Conservation (phyloP, 2,113 vertebrate species). For the Gila orcuttii region DNA sequence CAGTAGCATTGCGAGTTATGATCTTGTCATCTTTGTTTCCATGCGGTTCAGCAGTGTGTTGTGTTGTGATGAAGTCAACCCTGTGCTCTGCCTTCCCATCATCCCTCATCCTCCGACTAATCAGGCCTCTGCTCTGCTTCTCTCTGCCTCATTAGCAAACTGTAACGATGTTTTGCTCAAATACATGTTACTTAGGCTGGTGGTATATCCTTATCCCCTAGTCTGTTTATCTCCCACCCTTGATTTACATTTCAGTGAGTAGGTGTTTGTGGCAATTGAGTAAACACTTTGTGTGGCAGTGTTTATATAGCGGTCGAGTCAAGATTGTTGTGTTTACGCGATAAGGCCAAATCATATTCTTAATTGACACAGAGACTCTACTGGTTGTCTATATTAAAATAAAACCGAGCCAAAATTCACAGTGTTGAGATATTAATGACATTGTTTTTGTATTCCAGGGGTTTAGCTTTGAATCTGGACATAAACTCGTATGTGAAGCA, state of each 20-base stretch:
- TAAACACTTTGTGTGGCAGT: slow-evolving; percentile 36
- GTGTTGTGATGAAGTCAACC: background rate
- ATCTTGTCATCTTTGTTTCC: background rate
- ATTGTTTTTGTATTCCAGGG: slow-evolving; percentile 8
- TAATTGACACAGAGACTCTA: slow-evolving; percentile 29
- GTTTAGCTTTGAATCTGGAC: background rate
- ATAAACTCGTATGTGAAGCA: background rate
- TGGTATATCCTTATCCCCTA: background rate
- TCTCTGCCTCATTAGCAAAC: slow-evolving; percentile 29
- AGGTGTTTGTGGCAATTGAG: slow-evolving; percentile 32
- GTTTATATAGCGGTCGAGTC: slow-evolving; percentile 30
- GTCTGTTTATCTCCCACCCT: slow-evolving; percentile 30
- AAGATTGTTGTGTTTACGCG: slow-evolving; percentile 41
- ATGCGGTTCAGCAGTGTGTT: background rate
- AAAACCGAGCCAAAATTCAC: slow-evolving; percentile 35
- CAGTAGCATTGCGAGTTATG: background rate
- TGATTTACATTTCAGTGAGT: slow-evolving; percentile 41
- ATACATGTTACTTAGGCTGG: slow-evolving; percentile 13
- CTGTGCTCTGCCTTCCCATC: background rate
- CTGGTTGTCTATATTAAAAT: background rate
- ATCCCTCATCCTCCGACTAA: slow-evolving; percentile 30
- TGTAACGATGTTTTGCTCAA: background rate
- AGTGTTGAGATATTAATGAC: slow-evolving; percentile 24
- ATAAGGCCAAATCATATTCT: slow-evolving; percentile 31
- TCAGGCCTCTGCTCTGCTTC: slow-evolving; percentile 23